These are phyloP conservation scores for Candoia aspera DNA, from an alignment of 2,113 vertebrate genomes.

Conservation along the genomic window DNA sequence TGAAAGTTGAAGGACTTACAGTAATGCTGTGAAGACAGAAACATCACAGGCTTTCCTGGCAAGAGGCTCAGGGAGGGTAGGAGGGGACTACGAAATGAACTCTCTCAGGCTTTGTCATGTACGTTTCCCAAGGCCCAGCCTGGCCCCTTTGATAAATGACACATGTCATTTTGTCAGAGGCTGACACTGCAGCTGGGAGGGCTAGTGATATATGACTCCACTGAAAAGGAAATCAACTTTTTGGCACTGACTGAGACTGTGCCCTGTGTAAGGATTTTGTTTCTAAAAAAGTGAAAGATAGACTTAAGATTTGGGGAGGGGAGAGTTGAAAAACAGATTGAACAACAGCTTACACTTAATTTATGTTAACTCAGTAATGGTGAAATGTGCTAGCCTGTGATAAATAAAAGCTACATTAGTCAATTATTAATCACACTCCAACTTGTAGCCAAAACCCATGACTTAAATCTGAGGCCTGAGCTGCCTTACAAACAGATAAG, in stretches of 20 bases:
- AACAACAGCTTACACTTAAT: conserved; percentile 86
- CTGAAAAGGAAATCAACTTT: conserved; percentile 99
- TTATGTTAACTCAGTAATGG: conserved; percentile 85
- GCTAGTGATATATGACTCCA: conserved; percentile 94
- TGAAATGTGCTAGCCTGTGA: conserved; percentile 83
- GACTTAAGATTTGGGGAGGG: conserved; percentile 69
- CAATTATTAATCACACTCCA: conserved; percentile 89
- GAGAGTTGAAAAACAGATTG: conserved; percentile 78
- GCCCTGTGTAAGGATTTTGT: conserved; percentile 90
- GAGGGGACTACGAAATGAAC: conserved; percentile 95
- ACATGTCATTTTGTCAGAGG: conserved; percentile 99
- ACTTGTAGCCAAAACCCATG: conserved; percentile 84
- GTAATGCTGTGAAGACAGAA: conserved; percentile 87
- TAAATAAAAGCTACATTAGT: conserved; percentile 88
- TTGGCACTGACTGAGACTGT: conserved; percentile 92
- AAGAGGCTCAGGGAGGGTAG: conserved; percentile 87
- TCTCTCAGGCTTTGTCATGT: conserved; percentile 99
- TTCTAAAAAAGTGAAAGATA: conserved; percentile 85
- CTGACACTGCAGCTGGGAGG: conserved; percentile 99
- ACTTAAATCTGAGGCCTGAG: conserved; percentile 84
- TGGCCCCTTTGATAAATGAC: conserved; percentile 99
- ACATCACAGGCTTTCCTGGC: conserved; percentile 92
- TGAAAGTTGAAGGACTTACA: conserved; percentile 81
- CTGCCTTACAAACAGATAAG: conserved; percentile 85
- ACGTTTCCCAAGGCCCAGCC: conserved; percentile 97